Conservation (phyloP, 1,140 invertebrate species). For the Papilio helenus region DNA sequence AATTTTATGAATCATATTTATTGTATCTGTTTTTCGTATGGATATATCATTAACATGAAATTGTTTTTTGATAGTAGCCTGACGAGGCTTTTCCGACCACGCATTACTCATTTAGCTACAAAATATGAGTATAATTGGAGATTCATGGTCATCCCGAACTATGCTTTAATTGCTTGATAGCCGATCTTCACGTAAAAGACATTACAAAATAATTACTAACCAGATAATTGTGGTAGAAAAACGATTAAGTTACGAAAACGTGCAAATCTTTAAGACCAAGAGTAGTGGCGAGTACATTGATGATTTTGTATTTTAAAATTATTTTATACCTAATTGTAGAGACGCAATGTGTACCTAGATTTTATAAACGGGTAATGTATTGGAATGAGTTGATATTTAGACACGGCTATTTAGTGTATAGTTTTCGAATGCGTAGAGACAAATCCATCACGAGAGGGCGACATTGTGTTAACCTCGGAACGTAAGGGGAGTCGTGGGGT, state of each 20-base stretch:
- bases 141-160: constrained; percentile 63
- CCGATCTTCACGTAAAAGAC: constrained; percentile 53
- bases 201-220: constrained; percentile 67
- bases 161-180: constrained; percentile 64
- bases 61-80: constrained; percentile 39
- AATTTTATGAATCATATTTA: not conserved
- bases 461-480: constrained; percentile 67
- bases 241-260: constrained; percentile 55
- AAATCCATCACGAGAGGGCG: constrained; percentile 62
- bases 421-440: constrained; percentile 49
- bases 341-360: not conserved
- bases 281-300: constrained; percentile 28
- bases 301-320: constrained; percentile 2
- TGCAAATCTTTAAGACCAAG: constrained; percentile 42
- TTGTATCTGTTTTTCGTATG: not conserved
- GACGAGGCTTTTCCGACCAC: constrained; percentile 50
- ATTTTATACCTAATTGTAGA: not conserved
- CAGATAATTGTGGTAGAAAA: constrained; percentile 48
- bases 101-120: constrained; percentile 35
- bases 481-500: constrained; percentile 60
- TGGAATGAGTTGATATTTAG: constrained; percentile 44
- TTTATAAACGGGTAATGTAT: constrained; percentile 7
- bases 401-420: constrained; percentile 52
- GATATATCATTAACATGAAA: constrained; percentile 21
- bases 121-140: constrained; percentile 54